phyloP scores from a whole-genome alignment of 2,113 vertebrate species.

The Otolemur garnettii region DNA sequence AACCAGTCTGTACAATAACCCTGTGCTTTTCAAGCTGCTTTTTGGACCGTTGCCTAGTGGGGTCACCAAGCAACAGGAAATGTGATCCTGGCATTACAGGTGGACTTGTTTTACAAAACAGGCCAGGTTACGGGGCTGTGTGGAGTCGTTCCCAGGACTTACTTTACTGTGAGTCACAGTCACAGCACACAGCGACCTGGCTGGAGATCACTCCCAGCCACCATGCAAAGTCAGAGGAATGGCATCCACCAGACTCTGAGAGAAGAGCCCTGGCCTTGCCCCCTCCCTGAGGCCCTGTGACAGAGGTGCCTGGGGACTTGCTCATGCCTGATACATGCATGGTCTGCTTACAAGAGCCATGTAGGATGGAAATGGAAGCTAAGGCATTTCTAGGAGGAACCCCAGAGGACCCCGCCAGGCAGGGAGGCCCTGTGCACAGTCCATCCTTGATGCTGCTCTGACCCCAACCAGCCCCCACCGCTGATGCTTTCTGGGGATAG shows the following conservation, averaged over 20 bases:
- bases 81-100: background rate
- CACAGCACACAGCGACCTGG: background rate
- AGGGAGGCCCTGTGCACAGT: background rate
- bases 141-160: background rate
- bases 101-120: background rate
- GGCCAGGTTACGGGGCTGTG: background rate
- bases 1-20: background rate
- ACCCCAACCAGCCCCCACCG: background rate
- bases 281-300: background rate
- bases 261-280: background rate
- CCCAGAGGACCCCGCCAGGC: no score
- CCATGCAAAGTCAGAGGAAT: background rate
- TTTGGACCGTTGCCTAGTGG: background rate
- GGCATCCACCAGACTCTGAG: background rate
- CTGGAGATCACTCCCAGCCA: background rate
- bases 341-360: background rate
- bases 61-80: background rate
- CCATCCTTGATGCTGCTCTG: no score
- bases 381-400: background rate
- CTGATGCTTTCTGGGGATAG: background rate
- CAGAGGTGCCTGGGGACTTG: background rate
- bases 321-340: no score
- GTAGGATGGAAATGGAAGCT: no score
- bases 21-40: background rate
- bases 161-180: background rate